Conservation (phyloP, 1,140 invertebrate genomes). For the Anoplolepis gracilipes region DNA sequence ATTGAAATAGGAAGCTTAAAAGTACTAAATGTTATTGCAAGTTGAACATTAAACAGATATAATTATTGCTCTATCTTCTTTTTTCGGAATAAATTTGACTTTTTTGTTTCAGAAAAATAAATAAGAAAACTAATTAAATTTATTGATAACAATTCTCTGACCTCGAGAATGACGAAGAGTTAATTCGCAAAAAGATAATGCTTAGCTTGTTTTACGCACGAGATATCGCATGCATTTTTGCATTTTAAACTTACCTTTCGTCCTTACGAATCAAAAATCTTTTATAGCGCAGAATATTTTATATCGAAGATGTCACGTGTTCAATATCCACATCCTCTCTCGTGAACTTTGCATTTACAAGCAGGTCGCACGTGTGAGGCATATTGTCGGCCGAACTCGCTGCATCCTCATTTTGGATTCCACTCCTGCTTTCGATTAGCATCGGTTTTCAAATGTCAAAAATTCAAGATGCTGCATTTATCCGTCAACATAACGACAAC, state of each 20-base stretch:
- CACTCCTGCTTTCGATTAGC: constrained; percentile 45
- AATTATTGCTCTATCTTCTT: neutral
- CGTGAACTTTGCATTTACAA: constrained; percentile 67
- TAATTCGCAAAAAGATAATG: neutral
- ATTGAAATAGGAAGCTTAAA: neutral
- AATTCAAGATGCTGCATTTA: constrained; percentile 34
- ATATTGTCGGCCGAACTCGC: constrained; percentile 47
- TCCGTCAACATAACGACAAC: constrained; percentile 9
- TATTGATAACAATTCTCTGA: no score
- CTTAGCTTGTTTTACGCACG: neutral
- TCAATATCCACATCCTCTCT: constrained; percentile 46
- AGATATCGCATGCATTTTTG: neutral
- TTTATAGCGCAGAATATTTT: constrained; percentile 54
- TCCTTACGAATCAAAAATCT: constrained; percentile 60
- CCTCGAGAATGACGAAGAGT: neutral
- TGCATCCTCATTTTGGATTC: constrained; percentile 56
- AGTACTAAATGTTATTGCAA: neutral
- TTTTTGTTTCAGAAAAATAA: neutral
- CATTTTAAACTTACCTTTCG: constrained; percentile 27
- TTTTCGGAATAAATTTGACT: neutral
- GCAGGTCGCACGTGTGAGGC: constrained; percentile 62
- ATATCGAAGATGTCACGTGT: constrained; percentile 56
- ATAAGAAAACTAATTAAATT: neutral
- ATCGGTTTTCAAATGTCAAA: constrained; percentile 52
- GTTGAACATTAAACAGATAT: neutral